Evolutionary conservation across 1,140 invertebrate species (phyloP), one percentile per base, ranked within the genome.

Genomic region (Arion vulgaris): DNA sequence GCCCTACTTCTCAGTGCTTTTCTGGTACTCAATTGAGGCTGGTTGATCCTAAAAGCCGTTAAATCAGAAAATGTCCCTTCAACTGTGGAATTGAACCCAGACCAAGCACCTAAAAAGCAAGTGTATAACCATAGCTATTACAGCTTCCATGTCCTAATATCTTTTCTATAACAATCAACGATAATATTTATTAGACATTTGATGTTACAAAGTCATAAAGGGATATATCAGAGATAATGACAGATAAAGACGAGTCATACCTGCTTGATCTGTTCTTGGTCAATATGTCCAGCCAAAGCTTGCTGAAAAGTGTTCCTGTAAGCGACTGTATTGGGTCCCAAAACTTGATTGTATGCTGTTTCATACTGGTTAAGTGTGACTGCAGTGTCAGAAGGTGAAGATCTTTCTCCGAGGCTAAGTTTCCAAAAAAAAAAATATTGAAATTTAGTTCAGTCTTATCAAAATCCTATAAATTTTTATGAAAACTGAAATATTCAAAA

Each of bases 321-420:
- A 68, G 89, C 88, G 26, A 19, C 17, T 23, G 17, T 57, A n/a
- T 19, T 23, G 17, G 9, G 45, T 69, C 80, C 66, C 15, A 87
- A 83, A 49, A 89, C 89, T 66, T 91, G 88, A n/a, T 82, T 84
- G 73, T 91, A 91, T 32, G 87, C 87, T 39, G 69, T 66, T 73
- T 91, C 88, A 85, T 88, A 89, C 72, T 90, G 88, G 41, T 75
- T 77, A 38, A 89, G 53, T 19, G 87, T 85, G 85, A 85, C 45
- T 87, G 86, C 28, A 91, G 77, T 32, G 85, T 87, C 57, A 89
- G 85, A 84, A 92, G 89, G 85, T 91, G 94, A 57, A 94, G 91
- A 86, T 94, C 93, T 90, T 94, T 95, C 84, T 93, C 92, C 34
- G 81, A 82, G 82, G 62, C 84, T 81, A n/a, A 26, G 71, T 41